Conservation (phyloP, 2,113 vertebrate genomes). For the Rhagologus leucostigma region DNA sequence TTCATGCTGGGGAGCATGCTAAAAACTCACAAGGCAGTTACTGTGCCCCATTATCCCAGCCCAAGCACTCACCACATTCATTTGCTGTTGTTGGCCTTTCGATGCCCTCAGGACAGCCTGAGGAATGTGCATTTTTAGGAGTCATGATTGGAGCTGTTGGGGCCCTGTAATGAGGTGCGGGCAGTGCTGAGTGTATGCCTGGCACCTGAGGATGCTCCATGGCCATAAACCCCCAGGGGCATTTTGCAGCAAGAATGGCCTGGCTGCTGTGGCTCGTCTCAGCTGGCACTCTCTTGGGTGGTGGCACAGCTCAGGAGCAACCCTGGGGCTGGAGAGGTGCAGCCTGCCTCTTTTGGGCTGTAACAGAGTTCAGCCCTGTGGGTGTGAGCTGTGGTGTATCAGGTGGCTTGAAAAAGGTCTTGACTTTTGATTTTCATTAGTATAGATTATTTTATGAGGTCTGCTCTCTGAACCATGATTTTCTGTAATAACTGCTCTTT, state of each 20-base stretch:
- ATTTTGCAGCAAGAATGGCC: not conserved
- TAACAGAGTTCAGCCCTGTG: not conserved
- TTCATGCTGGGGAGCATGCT: not conserved
- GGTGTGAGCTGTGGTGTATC: not conserved
- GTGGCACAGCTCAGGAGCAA: not conserved
- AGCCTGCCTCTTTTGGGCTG: not conserved
- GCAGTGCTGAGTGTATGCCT: not conserved
- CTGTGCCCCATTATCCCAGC: not conserved
- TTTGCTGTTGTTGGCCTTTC: not conserved
- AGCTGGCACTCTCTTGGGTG: not conserved
- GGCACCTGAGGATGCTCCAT: not conserved
- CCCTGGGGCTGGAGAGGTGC: not conserved
- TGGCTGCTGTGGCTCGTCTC: not conserved
- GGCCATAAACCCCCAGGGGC: not conserved
- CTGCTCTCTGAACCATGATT: not conserved
- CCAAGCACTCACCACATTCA: not conserved
- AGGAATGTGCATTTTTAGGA: not conserved
- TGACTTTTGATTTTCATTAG: not conserved
- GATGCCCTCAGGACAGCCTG: not conserved
- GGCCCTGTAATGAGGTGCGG: not conserved
- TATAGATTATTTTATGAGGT: not conserved
- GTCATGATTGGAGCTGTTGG: not conserved
- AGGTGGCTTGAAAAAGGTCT: not conserved
- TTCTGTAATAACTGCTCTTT: constrained; percentile 1
- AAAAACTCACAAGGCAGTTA: not conserved